Evolutionary conservation across 30 jellyfish, hydroid and myxozoan genomes (phyloP).

Genomic region (Rhopilema esculentum): DNA sequence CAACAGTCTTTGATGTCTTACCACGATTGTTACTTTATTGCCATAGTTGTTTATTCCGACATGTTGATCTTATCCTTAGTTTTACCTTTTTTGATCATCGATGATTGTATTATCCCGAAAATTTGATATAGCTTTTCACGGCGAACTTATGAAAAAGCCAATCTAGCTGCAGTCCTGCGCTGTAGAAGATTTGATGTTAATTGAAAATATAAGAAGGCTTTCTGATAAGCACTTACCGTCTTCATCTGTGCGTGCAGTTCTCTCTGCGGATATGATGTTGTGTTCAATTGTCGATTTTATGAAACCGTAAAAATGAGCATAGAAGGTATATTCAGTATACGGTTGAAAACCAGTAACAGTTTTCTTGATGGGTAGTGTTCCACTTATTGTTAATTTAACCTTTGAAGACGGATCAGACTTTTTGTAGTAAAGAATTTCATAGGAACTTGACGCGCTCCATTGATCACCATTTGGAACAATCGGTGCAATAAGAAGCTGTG

Average conservation of each 20-base stretch:
- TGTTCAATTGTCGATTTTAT: constrained; percentile 19
- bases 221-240: constrained; percentile 36
- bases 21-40: too few species aligned
- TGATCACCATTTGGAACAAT: background rate
- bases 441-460: background rate
- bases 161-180: too few species aligned
- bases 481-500: background rate
- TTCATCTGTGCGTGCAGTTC: constrained; percentile 13
- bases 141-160: too few species aligned
- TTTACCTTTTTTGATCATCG: too few species aligned
- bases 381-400: constrained; percentile 22
- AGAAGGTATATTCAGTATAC: constrained; percentile 40
- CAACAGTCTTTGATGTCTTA: too few species aligned
- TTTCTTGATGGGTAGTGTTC: constrained; percentile 19
- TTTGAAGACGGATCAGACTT: background rate
- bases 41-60: too few species aligned
- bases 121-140: too few species aligned
- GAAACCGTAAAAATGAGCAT: constrained; percentile 44
- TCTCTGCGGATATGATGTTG: constrained; percentile 21
- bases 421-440: background rate
- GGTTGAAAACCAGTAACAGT: constrained; percentile 9
- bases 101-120: too few species aligned
- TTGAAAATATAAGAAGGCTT: background rate
- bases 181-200: too few species aligned
- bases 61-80: too few species aligned